Conservation (phyloP, 1,140 invertebrate species). For the Dysdera silvatica region DNA sequence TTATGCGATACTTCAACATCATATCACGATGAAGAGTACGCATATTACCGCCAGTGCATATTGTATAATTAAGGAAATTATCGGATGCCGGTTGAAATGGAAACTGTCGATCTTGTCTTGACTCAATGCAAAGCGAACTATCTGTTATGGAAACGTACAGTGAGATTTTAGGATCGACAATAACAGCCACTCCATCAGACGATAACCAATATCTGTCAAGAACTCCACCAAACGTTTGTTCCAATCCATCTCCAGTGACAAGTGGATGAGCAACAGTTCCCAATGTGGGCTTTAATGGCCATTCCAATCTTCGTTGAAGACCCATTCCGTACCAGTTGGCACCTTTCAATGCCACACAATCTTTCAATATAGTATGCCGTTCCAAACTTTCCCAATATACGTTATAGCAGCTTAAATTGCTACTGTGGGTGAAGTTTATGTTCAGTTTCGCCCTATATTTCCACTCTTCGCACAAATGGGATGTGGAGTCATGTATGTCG, state of each 20-base stretch:
- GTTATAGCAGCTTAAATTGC: slow-evolving; percentile 57
- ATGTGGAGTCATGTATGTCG: slow-evolving; percentile 8
- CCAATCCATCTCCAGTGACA: slow-evolving; percentile 58
- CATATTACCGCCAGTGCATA: slow-evolving; percentile 71
- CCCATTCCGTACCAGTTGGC: slow-evolving; percentile 53
- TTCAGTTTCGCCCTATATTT: slow-evolving; percentile 31
- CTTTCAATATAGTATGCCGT: slow-evolving; percentile 57
- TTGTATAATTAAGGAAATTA: slow-evolving; percentile 67
- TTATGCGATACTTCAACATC: slow-evolving; percentile 37
- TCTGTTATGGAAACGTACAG: slow-evolving; percentile 53
- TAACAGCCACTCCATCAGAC: slow-evolving; percentile 69
- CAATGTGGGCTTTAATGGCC: slow-evolving; percentile 64
- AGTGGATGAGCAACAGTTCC: slow-evolving; percentile 63
- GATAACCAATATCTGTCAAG: slow-evolving; percentile 74
- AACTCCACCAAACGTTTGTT: slow-evolving; percentile 60
- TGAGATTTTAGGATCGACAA: slow-evolving; percentile 65
- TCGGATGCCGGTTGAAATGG: slow-evolving; percentile 64
- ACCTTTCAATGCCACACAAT: slow-evolving; percentile 67
- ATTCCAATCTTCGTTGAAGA: slow-evolving; percentile 61
- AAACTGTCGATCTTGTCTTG: slow-evolving; percentile 55
- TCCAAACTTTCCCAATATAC: slow-evolving; percentile 63
- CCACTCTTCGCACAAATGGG: slow-evolving; percentile 34
- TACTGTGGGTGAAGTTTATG: slow-evolving; percentile 14
- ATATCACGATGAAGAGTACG: slow-evolving; percentile 62
- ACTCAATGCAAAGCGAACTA: slow-evolving; percentile 57